phyloP scores from a whole-genome alignment of 2,113 vertebrate species.

The Tragelaphus imberbis region DNA sequence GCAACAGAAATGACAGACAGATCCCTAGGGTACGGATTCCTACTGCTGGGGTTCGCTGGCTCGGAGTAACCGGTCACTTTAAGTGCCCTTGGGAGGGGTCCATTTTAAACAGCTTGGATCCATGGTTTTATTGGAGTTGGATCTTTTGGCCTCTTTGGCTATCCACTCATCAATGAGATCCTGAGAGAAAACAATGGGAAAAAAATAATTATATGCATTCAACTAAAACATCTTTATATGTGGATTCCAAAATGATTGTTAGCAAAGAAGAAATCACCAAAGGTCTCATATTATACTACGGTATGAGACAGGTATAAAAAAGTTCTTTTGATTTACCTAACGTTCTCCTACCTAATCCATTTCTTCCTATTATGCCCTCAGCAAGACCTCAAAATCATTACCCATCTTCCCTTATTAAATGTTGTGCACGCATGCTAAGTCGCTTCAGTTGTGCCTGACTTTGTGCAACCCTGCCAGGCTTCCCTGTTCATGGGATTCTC shows the following conservation, averaged over 20 bases:
- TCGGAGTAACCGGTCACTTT: conserved; percentile 68
- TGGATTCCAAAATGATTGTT: neutral
- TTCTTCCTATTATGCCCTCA: neutral
- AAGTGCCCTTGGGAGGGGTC: conserved; percentile 99
- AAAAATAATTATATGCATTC: neutral
- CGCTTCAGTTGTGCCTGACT: neutral
- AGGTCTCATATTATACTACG: neutral
- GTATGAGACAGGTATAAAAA: neutral
- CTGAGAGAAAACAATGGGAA: conserved; percentile 72
- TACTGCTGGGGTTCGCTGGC: conserved; percentile 79
- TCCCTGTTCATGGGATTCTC: neutral
- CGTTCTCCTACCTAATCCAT: neutral
- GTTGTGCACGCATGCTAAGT: neutral
- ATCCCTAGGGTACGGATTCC: conserved; percentile 74
- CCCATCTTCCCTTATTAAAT: neutral
- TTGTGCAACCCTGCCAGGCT: neutral
- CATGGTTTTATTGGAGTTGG: conserved; percentile 97
- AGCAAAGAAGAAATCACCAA: neutral
- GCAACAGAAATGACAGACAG: conserved; percentile 78
- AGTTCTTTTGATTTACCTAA: neutral
- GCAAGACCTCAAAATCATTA: neutral
- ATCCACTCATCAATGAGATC: conserved; percentile 99
- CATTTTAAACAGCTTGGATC: conserved; percentile 97
- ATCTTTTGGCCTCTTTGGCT: conserved; percentile 96
- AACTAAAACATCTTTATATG: neutral